Base-by-base conservation (phyloP, 2,888 invertebrate genomes). In the Agrotis segetum region DNA sequence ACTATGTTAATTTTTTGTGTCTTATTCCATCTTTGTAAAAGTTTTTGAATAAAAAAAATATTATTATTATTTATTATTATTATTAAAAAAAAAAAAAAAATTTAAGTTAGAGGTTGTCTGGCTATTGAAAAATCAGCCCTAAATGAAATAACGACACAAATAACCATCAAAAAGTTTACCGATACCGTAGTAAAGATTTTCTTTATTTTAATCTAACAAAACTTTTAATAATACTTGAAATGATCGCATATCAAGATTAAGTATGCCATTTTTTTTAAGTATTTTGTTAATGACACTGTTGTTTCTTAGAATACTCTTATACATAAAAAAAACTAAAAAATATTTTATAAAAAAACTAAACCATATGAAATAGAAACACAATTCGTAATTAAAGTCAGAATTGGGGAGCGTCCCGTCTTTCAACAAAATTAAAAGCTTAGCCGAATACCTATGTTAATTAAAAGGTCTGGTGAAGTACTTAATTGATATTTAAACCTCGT, bases 401-500 rank as follows among this genome's bases (percentile, higher is more conserved):
- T 63, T 72, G 55, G 72, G 59, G 71, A 63, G 62, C 61, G 62
- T 56, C 60, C 70, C 73, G 71, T 82, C 85, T 82, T 79, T 79
- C 58, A 76, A 74, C 67, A 71, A 75, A 84, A 84, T 84, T 84
- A 84, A 83, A 85, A 79, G 76, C 83, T 82, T 62, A 66, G 53
- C 58, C 69, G 67, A 82, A 69, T 71, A 82, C 71, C 73, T 76
- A 72, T 62, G 74, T 82, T 82, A 82, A 84, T 84, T 79, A 85
- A 85, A 85, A 83, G 81, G 85, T 77, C 71, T 74, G 74, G 49
- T 65, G 73, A 81, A 83, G 75, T 66, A 68, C 68, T 71, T 75
- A 83, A 84, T 84, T 84, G 83, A 81, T 81, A 85, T 85, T 84
- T 77, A 81, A 79, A 77, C 77, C 74, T 74, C 62, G 75, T 66